Conservation (phyloP, 1,140 invertebrate species). For the Belonocnema kinseyi region DNA sequence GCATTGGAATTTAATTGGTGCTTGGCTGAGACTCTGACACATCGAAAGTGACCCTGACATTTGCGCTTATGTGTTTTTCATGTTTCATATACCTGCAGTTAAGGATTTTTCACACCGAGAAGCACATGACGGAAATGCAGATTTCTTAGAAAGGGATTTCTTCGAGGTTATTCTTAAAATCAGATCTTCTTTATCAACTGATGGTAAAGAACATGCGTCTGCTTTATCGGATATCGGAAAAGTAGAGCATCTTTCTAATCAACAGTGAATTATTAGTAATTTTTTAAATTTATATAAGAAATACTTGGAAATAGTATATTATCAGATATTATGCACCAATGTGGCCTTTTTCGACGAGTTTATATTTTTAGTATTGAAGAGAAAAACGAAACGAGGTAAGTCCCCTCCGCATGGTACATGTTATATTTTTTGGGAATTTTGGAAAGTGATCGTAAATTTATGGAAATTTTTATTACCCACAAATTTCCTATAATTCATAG, state of each 20-base stretch:
- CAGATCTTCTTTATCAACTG: not conserved
- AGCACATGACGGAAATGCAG: not conserved
- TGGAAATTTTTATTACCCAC: too few relatives aligned
- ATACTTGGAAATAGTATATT: not conserved
- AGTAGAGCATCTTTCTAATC: not conserved
- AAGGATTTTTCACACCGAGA: constrained; percentile 56
- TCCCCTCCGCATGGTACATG: too few relatives aligned
- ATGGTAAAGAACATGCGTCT: not conserved
- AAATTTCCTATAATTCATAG: too few relatives aligned
- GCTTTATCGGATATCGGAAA: not conserved
- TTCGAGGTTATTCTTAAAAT: not conserved
- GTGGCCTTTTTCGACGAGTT: too few relatives aligned
- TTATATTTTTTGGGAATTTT: too few relatives aligned
- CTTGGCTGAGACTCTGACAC: constrained; percentile 53
- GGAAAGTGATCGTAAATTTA: too few relatives aligned
- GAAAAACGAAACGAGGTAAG: too few relatives aligned
- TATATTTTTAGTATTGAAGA: too few relatives aligned
- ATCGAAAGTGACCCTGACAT: constrained; percentile 67
- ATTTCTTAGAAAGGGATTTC: too few relatives aligned
- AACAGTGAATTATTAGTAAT: not conserved
- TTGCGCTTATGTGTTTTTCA: constrained; percentile 66
- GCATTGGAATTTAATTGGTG: constrained; percentile 65
- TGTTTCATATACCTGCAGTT: constrained; percentile 53
- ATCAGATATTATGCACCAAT: too few relatives aligned
- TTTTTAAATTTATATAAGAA: not conserved